Percentiles rank a stretch among this genome's conserved stretches.
phyloP scores from a whole-genome alignment of 53 echinoderm and acorn worm species.

The Mesocentrotus franciscanus region DNA sequence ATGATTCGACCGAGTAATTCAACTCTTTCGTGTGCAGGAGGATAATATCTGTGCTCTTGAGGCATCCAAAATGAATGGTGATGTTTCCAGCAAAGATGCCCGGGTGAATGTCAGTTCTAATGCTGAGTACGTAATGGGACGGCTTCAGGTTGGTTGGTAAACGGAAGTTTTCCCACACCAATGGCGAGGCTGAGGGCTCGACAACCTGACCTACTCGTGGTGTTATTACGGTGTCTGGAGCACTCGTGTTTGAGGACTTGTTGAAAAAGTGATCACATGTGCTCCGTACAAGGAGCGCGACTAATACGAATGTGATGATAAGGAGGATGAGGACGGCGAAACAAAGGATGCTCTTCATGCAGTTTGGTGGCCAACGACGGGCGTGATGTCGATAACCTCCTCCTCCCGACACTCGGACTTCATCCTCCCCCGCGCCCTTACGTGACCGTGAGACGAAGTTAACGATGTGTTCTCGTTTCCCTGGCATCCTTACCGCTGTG shows the following conservation, averaged over 20 bases:
- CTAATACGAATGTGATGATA: slow-evolving; percentile 71
- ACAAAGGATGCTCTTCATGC: slow-evolving; percentile 71
- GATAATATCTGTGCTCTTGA: slow-evolving; percentile 74
- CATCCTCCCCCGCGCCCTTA: slow-evolving; percentile 71
- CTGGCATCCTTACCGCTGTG: slow-evolving; percentile 67
- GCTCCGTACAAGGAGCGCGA: slow-evolving; percentile 59
- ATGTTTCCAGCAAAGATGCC: slow-evolving; percentile 80
- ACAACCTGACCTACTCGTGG: background rate
- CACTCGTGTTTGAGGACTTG: background rate
- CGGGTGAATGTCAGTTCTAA: slow-evolving; percentile 76
- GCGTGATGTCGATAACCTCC: slow-evolving; percentile 37
- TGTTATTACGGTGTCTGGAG: background rate
- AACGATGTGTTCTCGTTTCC: slow-evolving; percentile 70
- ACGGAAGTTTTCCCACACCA: slow-evolving; percentile 79
- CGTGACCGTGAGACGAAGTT: slow-evolving; percentile 73
- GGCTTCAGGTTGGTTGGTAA: slow-evolving; percentile 80
- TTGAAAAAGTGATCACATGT: slow-evolving; percentile 2
- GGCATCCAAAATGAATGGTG: slow-evolving; percentile 76
- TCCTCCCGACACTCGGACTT: slow-evolving; percentile 70
- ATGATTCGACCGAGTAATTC: slow-evolving; percentile 52
- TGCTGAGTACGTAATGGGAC: slow-evolving; percentile 75
- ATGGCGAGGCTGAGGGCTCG: background rate
- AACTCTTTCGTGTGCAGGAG: slow-evolving; percentile 79
- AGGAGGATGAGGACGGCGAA: slow-evolving; percentile 73
- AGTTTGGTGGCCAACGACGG: slow-evolving; percentile 62